Evolutionary conservation across 2,113 vertebrate species (phyloP).

Genomic region (Muscicapa adusta): DNA sequence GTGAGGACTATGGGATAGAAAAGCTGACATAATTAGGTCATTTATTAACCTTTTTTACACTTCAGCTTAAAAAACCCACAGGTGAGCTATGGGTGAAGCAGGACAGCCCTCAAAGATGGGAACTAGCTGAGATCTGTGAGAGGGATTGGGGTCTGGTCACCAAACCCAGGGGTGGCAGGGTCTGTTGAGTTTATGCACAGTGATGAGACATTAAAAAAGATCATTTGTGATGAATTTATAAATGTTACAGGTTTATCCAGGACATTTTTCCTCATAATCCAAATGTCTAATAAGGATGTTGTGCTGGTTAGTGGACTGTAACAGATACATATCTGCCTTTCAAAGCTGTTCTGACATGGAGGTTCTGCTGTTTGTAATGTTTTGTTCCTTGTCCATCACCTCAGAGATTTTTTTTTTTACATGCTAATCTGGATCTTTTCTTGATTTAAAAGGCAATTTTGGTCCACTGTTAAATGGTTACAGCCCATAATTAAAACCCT

Average conservation of each 20-base stretch:
- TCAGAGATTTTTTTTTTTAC: not conserved
- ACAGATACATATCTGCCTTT: not conserved
- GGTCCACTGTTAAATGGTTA: not conserved
- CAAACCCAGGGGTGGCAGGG: not conserved
- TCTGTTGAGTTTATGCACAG: not conserved
- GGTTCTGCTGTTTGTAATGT: not conserved
- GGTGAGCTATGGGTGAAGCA: not conserved
- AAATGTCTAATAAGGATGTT: not conserved
- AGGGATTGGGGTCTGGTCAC: not conserved
- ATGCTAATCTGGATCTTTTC: not conserved
- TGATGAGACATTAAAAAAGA: not conserved
- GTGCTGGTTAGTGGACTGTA: not conserved
- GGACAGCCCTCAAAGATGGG: not conserved
- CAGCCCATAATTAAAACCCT: not conserved
- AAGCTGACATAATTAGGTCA: conserved; percentile 39
- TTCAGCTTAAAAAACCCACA: not conserved
- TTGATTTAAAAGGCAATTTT: conserved; percentile 43
- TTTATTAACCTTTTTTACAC: conserved; percentile 41
- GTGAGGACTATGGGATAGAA: not conserved
- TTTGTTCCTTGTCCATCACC: conserved; percentile 8
- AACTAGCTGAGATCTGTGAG: not conserved
- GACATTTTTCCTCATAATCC: not conserved
- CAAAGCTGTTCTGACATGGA: not conserved
- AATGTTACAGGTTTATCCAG: conserved; percentile 2
- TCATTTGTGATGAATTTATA: not conserved